Base-by-base conservation (phyloP, 2,888 invertebrate genomes). In the Andrena hattorfiana region DNA sequence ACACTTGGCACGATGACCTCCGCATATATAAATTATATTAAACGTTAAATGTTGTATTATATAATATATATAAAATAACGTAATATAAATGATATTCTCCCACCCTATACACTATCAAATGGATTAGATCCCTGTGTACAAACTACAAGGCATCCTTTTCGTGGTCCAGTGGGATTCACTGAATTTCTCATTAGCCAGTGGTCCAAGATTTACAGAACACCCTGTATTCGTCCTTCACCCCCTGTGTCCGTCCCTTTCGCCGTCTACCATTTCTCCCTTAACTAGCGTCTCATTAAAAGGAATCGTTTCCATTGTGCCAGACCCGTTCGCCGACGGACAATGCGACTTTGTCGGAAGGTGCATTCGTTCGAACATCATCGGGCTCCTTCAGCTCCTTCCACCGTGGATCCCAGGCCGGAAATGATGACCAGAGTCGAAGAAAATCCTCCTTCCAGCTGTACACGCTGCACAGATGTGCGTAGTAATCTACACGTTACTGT, bases 281-380 rank as follows among this genome's bases (percentile, higher is more conserved):
- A 89, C 88, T 89, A 89, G 87, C 85, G 88, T 89, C 89, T 90
- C 91, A 90, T 92, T 92, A 92, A 91, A 91, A 89, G 86, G 86
- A 86, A 85, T 88, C 87, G 87, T 87, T 87, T 80, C 89, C 89
- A 91, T 92, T 92, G 92, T 92, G 84, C 87, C 78, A 76, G 77
- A 83, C 85, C 78, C 69, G 76, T 78, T 85, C 78, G 85, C 68
- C 87, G 84, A 86, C 87, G 88, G 90, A 92, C 91, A 91, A 91
- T 90, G 89, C 90, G 90, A 91, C 90, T 90, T 90, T 89, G 91
- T 89, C 87, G 84, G 86, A 67, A 73, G 82, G 84, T 49, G 74
- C 74, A 66, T 67, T 67, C 70, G 70, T 73, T 75, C 70, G 74
- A 71, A 67, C 66, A 73, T 79, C 73, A 73, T 78, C 68, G 66